Evolutionary conservation across 2,113 vertebrate species (phyloP).

Genomic region (Oncorhynchus kisutch): DNA sequence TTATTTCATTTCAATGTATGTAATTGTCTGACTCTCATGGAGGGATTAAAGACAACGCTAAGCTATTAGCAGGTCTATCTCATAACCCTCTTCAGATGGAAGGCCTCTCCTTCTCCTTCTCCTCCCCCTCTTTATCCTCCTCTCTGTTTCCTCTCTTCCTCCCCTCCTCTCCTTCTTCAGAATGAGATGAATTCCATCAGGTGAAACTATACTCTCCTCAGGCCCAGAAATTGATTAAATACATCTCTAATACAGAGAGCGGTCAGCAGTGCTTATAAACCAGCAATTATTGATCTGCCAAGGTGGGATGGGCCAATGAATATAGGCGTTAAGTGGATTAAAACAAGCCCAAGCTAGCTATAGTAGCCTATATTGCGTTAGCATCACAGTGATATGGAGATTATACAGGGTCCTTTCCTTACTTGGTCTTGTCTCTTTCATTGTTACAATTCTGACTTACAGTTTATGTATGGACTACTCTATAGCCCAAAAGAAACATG

Average conservation of each 20-base stretch:
- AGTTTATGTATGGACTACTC: neutral
- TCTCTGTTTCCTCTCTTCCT: no score
- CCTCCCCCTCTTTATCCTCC: no score
- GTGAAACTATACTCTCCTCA: constrained; percentile 54
- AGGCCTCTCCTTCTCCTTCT: constrained; percentile 9
- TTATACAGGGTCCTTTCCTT: neutral
- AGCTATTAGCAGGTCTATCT: constrained; percentile 39
- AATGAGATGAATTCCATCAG: constrained; percentile 47
- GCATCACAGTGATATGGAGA: neutral
- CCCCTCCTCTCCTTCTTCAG: constrained; percentile 10
- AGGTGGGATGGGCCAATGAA: neutral
- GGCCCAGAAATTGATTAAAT: constrained; percentile 54
- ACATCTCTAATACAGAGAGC: constrained; percentile 39
- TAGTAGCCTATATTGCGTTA: neutral
- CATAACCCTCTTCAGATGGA: constrained; percentile 25
- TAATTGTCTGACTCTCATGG: constrained; percentile 40
- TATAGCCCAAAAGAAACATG: neutral
- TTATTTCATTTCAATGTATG: constrained; percentile 36
- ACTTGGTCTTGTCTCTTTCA: neutral
- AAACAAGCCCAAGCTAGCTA: neutral
- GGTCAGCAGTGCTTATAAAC: neutral
- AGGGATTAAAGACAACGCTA: constrained; percentile 34
- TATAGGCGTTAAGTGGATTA: neutral
- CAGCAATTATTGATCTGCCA: neutral
- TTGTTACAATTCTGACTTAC: neutral